Conservation (phyloP, 2,888 invertebrate species). For the Chloroclysta siterata region DNA sequence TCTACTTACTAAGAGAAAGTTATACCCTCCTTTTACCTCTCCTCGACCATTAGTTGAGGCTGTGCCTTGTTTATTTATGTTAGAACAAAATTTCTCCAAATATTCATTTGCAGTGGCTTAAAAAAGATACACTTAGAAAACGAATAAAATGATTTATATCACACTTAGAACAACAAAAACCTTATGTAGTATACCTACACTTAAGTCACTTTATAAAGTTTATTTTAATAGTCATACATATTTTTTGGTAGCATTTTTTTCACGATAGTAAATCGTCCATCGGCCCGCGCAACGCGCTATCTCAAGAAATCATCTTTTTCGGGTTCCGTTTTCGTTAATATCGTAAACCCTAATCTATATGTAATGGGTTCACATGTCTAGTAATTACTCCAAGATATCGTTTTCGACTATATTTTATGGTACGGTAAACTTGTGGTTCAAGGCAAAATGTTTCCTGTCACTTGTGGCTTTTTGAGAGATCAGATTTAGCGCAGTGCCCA, state of each 20-base stretch:
- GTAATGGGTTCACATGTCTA: slow-evolving; percentile 82
- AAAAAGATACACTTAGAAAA: no score
- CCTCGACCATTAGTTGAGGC: no score
- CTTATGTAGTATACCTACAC: no score
- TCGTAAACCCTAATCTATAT: slow-evolving; percentile 75
- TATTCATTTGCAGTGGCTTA: no score
- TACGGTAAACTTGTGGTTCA: slow-evolving; percentile 60
- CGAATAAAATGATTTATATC: no score
- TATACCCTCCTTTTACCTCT: no score
- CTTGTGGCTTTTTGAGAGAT: background rate
- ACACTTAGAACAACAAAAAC: no score
- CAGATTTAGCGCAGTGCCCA: background rate
- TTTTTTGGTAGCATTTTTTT: slow-evolving; percentile 14
- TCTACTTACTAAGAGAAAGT: no score
- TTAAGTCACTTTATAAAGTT: background rate
- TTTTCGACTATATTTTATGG: slow-evolving; percentile 79
- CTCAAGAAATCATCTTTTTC: slow-evolving; percentile 66
- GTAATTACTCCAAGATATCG: slow-evolving; percentile 76
- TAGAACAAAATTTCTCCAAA: no score
- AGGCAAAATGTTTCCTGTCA: slow-evolving; percentile 29
- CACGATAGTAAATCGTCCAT: slow-evolving; percentile 9
- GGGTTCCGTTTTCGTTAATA: slow-evolving; percentile 57
- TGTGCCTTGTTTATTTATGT: no score
- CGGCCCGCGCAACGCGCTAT: slow-evolving; percentile 49
- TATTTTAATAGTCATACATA: background rate